Evolutionary conservation across 2,797 vertebrate species (phyloP).

Genomic region (Aythya fuligula): DNA sequence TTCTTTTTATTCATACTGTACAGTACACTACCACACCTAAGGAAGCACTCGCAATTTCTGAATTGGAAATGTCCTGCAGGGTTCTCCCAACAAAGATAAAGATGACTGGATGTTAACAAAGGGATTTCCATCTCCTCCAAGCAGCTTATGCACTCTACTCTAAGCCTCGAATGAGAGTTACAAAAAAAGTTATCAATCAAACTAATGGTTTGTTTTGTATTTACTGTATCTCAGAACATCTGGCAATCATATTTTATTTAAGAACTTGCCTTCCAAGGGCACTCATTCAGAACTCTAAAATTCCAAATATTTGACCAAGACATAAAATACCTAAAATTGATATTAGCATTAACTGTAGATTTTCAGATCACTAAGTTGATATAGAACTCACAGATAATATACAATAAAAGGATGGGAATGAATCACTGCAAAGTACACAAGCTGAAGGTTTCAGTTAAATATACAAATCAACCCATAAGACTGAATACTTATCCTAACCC

Average conservation of each 20-base stretch:
- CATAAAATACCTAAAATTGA: neutral
- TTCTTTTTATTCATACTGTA: constrained; percentile 21
- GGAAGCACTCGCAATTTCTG: neutral
- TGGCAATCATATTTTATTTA: neutral
- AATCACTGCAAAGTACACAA: neutral
- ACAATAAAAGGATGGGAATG: neutral
- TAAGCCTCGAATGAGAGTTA: neutral
- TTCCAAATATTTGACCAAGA: neutral
- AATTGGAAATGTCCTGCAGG: neutral
- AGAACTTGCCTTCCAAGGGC: neutral
- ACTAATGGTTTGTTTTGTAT: neutral
- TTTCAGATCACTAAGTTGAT: neutral
- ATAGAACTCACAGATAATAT: neutral
- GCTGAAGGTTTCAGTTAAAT: neutral
- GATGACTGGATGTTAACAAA: neutral
- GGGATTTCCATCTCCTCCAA: neutral
- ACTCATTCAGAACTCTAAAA: neutral
- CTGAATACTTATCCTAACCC: neutral
- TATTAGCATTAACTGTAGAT: neutral
- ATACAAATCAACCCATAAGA: neutral
- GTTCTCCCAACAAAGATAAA: neutral
- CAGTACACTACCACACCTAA: constrained; percentile 21
- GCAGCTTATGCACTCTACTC: neutral
- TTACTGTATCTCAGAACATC: neutral
- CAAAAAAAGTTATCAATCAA: neutral